These are phyloP conservation scores for Poeciliopsis gracilis DNA, from an alignment of 2,797 vertebrate species.

Conservation along the genomic window DNA sequence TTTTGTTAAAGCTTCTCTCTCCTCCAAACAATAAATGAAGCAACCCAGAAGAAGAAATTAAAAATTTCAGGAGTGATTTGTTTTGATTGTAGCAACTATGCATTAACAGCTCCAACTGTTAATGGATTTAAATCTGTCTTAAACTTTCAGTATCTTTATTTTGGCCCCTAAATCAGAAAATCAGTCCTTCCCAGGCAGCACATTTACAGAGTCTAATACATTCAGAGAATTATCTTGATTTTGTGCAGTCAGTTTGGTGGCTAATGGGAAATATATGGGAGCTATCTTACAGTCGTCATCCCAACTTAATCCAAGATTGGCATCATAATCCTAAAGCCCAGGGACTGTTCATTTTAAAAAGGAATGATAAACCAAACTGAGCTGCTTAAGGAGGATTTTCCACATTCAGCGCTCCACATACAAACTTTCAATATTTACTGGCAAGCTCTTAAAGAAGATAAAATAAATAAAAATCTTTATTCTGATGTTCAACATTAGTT, in stretches of 20 bases:
- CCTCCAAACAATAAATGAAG: not conserved
- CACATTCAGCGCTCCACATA: not conserved
- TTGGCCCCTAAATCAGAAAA: not conserved
- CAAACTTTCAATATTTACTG: not conserved
- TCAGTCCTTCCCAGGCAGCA: not conserved
- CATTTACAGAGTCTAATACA: not conserved
- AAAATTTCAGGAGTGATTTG: not conserved
- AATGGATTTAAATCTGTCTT: not conserved
- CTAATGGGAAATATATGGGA: conserved; percentile 3
- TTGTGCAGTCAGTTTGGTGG: conserved; percentile 6
- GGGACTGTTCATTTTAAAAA: conserved; percentile 11
- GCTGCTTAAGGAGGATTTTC: conserved; percentile 12
- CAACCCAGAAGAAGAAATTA: not conserved
- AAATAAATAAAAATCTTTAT: not conserved
- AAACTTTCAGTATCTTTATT: not conserved
- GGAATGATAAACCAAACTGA: conserved; percentile 21
- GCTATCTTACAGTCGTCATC: conserved; percentile 16
- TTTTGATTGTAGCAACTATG: not conserved
- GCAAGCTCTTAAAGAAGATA: not conserved
- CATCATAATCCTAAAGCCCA: conserved; percentile 49
- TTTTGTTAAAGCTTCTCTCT: not conserved
- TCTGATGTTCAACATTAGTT: not conserved
- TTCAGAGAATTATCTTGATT: conserved; percentile 11
- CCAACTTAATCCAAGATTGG: conserved; percentile 24
- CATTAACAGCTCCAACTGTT: not conserved